Conservation (phyloP, 2,113 vertebrate species). For the Labrus mixtus region DNA sequence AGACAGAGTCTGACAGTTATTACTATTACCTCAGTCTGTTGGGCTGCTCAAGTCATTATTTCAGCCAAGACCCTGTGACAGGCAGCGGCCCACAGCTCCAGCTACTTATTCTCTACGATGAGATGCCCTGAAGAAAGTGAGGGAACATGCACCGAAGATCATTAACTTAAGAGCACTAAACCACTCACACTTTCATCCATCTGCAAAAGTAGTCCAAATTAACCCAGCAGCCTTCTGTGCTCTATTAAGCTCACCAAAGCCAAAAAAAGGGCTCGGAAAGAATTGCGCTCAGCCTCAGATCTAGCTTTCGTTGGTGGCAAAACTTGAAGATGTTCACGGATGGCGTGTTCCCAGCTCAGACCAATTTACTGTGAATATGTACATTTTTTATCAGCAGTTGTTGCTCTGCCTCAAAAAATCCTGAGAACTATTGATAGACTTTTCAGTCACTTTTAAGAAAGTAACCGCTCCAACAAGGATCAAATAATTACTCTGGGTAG, state of each 20-base stretch:
- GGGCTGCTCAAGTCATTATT: slow-evolving; percentile 75
- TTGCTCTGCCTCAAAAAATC: not conserved
- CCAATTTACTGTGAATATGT: slow-evolving; percentile 38
- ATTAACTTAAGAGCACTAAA: slow-evolving; percentile 72
- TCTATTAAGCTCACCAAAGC: slow-evolving; percentile 26
- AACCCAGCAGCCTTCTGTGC: slow-evolving; percentile 40
- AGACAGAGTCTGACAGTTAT: slow-evolving; percentile 74
- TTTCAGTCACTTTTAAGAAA: not conserved
- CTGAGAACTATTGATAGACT: not conserved
- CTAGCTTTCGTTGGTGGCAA: slow-evolving; percentile 10
- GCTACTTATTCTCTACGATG: slow-evolving; percentile 62
- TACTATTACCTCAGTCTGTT: slow-evolving; percentile 70
- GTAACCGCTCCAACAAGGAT: not conserved
- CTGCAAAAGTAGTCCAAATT: slow-evolving; percentile 51
- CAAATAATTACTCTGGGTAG: not conserved
- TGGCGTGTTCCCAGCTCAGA: slow-evolving; percentile 31
- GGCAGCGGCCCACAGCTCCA: slow-evolving; percentile 57
- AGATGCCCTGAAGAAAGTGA: slow-evolving; percentile 69
- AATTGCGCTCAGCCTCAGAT: slow-evolving; percentile 30
- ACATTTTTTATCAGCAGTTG: slow-evolving; percentile 17
- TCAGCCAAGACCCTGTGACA: slow-evolving; percentile 72
- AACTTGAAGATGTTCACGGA: slow-evolving; percentile 51
- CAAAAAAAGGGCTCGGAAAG: slow-evolving; percentile 45
- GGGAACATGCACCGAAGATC: slow-evolving; percentile 64
- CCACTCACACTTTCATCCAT: slow-evolving; percentile 64